Base-by-base conservation (phyloP, 2,888 invertebrate species). In the Synergus gifuensis region DNA sequence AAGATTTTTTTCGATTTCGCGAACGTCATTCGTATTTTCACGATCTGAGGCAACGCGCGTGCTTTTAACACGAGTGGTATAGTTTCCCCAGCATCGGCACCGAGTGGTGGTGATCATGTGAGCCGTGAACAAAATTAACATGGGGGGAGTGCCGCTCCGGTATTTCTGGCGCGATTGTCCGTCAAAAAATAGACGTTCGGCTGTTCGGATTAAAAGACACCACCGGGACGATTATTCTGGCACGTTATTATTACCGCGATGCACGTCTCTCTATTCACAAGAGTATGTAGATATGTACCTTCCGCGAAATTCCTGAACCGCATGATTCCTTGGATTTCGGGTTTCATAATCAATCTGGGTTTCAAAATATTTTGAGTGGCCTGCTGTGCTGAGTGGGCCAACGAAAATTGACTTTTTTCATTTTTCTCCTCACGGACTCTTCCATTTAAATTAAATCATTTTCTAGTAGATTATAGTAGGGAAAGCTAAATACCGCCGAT, bases 91-190 rank as follows among this genome's bases (percentile, higher is more conserved):
- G 36, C 36, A 36, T 36, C 46, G 46, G 46, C 46, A 46, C 46
- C 46, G 14, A 82, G 78, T 78, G 76, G 49, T 83, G 83, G 80
- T 84, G 88, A 90, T 90, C 89, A 89, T 89, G 88, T 87, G 87
- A 87, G 84, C 84, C 82, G 86, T 81, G 86, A 90, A 89, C 87
- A 88, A 86, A 90, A 90, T 89, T 88, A 90, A 88, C 88, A 86
- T 87, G 86, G 87, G 87, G 88, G 86, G 87, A 85, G 87, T 86
- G 87, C 88, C 87, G 88, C 88, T 86, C 82, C 83, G 88, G 87
- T 91, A 91, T 91, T 91, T 90, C 87, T 91, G 91, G 90, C 91
- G 86, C 90, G 91, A 91, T 91, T 91, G 91, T 91, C 90, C 88
- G 90, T 88, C 90, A 89, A 90, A 90, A 91, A 91, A 91, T 91